Evolutionary conservation across 2,797 vertebrate species (phyloP).

Genomic region (Darevskia nairensis): DNA sequence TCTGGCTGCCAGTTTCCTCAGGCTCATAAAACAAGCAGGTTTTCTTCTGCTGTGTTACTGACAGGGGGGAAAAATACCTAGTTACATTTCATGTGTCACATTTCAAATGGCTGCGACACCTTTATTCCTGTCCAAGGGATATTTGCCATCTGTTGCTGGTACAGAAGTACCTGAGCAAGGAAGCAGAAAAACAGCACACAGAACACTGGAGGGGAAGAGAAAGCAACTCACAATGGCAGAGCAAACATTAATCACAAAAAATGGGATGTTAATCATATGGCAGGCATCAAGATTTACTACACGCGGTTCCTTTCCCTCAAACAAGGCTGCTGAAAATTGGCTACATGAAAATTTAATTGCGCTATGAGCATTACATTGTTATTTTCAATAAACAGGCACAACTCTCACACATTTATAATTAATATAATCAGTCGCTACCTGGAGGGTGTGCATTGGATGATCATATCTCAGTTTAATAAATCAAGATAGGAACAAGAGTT

Average conservation of each 20-base stretch:
- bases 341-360: slow-evolving; percentile 51
- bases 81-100: slow-evolving; percentile 9
- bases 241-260: slow-evolving; percentile 42
- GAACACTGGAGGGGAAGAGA: slow-evolving; percentile 18
- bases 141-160: slow-evolving; percentile 25
- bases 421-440: slow-evolving; percentile 13
- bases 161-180: background rate
- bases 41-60: slow-evolving; percentile 22
- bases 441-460: background rate
- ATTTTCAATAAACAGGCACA: slow-evolving; percentile 45
- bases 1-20: background rate
- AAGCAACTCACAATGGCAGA: slow-evolving; percentile 13
- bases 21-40: background rate
- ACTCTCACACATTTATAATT: slow-evolving; percentile 1
- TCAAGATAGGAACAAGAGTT: background rate
- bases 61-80: background rate
- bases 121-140: slow-evolving; percentile 34
- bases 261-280: background rate
- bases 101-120: background rate
- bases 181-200: slow-evolving; percentile 5
- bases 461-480: background rate
- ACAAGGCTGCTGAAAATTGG: slow-evolving; percentile 38
- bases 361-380: slow-evolving; percentile 52
- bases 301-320: slow-evolving; percentile 41
- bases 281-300: slow-evolving; percentile 25